Evolutionary conservation across 1,140 invertebrate genomes (phyloP).

Genomic region (Cydia pomonella): DNA sequence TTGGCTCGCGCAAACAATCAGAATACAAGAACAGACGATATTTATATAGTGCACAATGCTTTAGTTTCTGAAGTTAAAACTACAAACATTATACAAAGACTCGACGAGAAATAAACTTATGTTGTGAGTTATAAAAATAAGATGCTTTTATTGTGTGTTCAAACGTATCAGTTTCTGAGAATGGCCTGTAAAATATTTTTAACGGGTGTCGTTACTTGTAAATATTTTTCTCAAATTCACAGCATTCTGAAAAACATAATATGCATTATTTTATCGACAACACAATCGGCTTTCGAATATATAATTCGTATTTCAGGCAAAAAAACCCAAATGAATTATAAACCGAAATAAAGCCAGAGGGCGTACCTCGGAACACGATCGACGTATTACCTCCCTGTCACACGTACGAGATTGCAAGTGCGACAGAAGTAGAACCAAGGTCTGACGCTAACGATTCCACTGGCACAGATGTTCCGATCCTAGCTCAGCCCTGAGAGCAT

Average conservation of each 20-base stretch:
- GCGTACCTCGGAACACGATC: too few species aligned
- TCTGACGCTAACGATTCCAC: too few species aligned
- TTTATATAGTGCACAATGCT: not conserved
- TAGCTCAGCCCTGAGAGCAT: too few species aligned
- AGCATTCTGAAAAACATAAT: too few species aligned
- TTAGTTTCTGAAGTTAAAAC: constrained; percentile 6
- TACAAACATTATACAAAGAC: not conserved
- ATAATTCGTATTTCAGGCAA: not conserved
- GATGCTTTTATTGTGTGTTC: constrained; percentile 8
- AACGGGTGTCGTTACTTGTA: not conserved
- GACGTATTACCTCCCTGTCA: too few species aligned
- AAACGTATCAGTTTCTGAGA: not conserved
- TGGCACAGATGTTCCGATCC: too few species aligned
- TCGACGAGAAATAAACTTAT: not conserved
- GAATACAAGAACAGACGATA: not conserved
- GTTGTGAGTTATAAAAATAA: not conserved
- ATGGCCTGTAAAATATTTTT: constrained; percentile 6
- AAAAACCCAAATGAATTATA: too few species aligned
- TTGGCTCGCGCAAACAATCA: not conserved
- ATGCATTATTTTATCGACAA: not conserved
- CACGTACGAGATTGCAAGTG: too few species aligned
- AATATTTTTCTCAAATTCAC: not conserved
- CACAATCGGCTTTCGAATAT: not conserved
- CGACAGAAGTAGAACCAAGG: too few species aligned
- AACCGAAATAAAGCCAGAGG: too few species aligned